These are phyloP conservation scores for Drosophila pullipes DNA, from an alignment of 2,888 invertebrate species.

Conservation along the genomic window DNA sequence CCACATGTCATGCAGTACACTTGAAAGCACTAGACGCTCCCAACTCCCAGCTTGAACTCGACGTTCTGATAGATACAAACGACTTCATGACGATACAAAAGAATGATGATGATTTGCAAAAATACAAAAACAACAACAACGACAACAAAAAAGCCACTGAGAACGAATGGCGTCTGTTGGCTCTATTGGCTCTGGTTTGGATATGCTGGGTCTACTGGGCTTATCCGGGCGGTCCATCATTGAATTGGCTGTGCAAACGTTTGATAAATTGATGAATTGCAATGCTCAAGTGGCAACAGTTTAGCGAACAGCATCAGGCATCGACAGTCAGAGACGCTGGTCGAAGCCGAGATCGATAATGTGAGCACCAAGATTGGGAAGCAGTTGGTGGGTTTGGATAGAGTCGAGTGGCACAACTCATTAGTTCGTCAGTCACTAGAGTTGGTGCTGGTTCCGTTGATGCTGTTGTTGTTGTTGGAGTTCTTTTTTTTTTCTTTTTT, in stretches of 20 bases:
- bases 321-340: constrained; percentile 17
- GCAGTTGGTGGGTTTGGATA: constrained; percentile 18
- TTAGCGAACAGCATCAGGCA: constrained; percentile 60
- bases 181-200: constrained; percentile 6
- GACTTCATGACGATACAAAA: constrained; percentile 76
- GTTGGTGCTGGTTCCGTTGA: constrained; percentile 12
- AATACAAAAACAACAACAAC: constrained; percentile 25
- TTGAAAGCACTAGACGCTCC: constrained; percentile 60
- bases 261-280: constrained; percentile 79
- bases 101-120: constrained; percentile 75
- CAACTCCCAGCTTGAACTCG: constrained; percentile 39
- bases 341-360: constrained; percentile 57
- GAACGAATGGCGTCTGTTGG: constrained; percentile 40
- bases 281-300: constrained; percentile 80
- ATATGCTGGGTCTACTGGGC: constrained; percentile 19
- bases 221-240: constrained; percentile 44
- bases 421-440: constrained; percentile 61
- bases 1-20: constrained; percentile 71
- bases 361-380: constrained; percentile 13
- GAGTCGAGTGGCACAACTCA: constrained; percentile 58
- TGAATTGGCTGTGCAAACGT: constrained; percentile 78
- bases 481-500: constrained; percentile 61
- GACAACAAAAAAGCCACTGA: background rate
- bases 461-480: constrained; percentile 3
- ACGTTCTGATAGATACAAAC: constrained; percentile 75